Base-by-base conservation (phyloP, 2,113 vertebrate genomes). In the Promerops cafer region DNA sequence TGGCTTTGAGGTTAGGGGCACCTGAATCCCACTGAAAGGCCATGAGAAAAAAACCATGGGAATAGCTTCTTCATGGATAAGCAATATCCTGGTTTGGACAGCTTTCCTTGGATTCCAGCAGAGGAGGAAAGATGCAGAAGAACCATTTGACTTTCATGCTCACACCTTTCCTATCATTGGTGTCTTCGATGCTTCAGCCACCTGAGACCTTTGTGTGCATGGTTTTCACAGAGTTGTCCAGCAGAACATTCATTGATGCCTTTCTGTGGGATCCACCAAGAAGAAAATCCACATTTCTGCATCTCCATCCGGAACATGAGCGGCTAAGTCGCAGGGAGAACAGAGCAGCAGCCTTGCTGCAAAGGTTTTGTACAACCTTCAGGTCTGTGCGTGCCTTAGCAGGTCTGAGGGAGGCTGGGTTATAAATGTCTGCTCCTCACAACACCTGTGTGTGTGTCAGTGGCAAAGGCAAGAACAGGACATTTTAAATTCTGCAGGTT, bases 401-500 rank as follows among this genome's bases (percentile, higher is more conserved):
- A 53, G 14, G 75, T 82, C 76, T 37, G 30, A 74, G 75, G 40
- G 52, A 80, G 83, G 37, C 37, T 78, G 86, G 80, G 68, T 44
- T 89, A n/a, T 49, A 52, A 86, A 92, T 68, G 45, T 24, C 83
- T 92, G 68, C 23, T 90, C 86, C 71, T 89, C 83, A 83, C 72
- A 84, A 5, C 59, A 22, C 50, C 87, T 87, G 53, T 26, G 30
- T 83, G 78, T 64, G 2, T 21, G 63, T 50, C 92, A 90, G 79
- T 19, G 37, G 85, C 72, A 93, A 60, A 92, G 44, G 56, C 85
- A 91, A 28, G 59, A 60, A 70, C 68, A 86, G 64, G 53, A 78
- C 72, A 11, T 45, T 83, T 90, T 52, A 60, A 57, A 83, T 94
- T 82, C 88, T 93, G 72, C 76, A 79, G 79, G 90, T 93, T 93